Evolutionary conservation across 2,113 vertebrate genomes (phyloP), one percentile per base, ranked within the genome.

Genomic region (Cichladusa arquata): DNA sequence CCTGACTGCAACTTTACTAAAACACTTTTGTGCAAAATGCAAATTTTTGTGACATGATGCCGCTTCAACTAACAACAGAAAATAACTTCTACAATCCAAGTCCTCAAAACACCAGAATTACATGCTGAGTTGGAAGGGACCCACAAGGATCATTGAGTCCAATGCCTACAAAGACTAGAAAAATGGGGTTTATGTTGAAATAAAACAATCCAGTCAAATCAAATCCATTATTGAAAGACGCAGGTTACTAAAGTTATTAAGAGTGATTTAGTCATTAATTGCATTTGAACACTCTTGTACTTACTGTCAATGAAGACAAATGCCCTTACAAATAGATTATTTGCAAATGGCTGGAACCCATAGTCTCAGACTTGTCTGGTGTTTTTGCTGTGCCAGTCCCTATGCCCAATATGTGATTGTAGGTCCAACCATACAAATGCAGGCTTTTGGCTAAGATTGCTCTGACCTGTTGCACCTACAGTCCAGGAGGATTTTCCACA

Each of bases 321-420:
- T 11, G 23, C 42, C 73, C 3, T 40, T 13, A 80, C 31, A 86
- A 50, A 65, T 0, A 69, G 53, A 36, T 53, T 24, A 61, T 29
- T 51, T 73, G 28, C n/a, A 91, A 91, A 81, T 0, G 3, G 36
- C 45, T 70, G 58, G 28, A 79, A 80, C 36, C 48, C 0, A 0
- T 36, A 60, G 81, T 42, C 58, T 19, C 54, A 53, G 50, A 44
- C 40, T 44, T 20, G 23, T 10, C 62, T 57, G 36, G 14, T 44
- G 44, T 51, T 80, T 80, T 22, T 29, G 19, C 56, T 58, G 24
- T 57, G 60, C n/a, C 6, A 2, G 14, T 47, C 28, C 2, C 2
- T 40, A 62, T 38, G 28, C 36, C 73, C 53, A 65, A 24, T 17
- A 51, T 0, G 9, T 22, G 56, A 60, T 1, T 40, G 36, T 47